A percentile compares a stretch with the other conserved stretches of the same genome.
These are phyloP conservation scores for Drosophila percnosoma DNA, from an alignment of 2,888 invertebrate genomes.

Conservation along the genomic window DNA sequence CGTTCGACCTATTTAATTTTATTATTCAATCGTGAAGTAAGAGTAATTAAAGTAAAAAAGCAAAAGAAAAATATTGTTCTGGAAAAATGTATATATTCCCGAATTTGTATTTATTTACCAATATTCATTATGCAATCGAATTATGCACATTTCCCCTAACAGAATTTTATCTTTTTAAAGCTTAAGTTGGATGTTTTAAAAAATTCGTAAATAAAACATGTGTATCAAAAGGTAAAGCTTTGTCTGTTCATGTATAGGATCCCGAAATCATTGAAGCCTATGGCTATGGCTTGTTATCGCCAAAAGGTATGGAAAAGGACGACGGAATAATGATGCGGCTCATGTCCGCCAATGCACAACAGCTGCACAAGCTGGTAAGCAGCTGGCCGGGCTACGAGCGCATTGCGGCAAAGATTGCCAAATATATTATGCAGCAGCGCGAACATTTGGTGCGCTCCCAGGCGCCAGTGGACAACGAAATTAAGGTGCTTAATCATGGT, in stretches of 20 bases:
- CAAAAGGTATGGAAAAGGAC: conserved; percentile 57
- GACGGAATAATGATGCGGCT: conserved; percentile 61
- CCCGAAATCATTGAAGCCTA: conserved; percentile 61
- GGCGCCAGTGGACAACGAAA: conserved; percentile 64
- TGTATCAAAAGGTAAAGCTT: background rate
- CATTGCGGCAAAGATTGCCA: conserved; percentile 81
- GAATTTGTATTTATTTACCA: too few species aligned
- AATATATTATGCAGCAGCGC: conserved; percentile 63
- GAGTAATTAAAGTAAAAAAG: too few species aligned
- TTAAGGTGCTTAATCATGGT: conserved; percentile 86
- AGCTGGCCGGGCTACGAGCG: conserved; percentile 85
- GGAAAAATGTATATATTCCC: too few species aligned
- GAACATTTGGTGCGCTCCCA: conserved; percentile 66
- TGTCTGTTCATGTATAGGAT: conserved; percentile 51
- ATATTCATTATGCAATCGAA: too few species aligned
- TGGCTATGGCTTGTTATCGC: conserved; percentile 67
- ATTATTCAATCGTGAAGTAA: too few species aligned
- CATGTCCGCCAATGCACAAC: conserved; percentile 59
- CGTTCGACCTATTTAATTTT: too few species aligned
- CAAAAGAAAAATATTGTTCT: too few species aligned
- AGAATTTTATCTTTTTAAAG: too few species aligned
- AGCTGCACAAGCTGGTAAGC: conserved; percentile 77
- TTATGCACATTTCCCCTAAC: too few species aligned
- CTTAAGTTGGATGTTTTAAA: background rate
- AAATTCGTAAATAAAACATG: background rate